These are phyloP conservation scores for Sinocyclocheilus rhinocerous DNA, from an alignment of 2,113 vertebrate species.

Conservation along the genomic window DNA sequence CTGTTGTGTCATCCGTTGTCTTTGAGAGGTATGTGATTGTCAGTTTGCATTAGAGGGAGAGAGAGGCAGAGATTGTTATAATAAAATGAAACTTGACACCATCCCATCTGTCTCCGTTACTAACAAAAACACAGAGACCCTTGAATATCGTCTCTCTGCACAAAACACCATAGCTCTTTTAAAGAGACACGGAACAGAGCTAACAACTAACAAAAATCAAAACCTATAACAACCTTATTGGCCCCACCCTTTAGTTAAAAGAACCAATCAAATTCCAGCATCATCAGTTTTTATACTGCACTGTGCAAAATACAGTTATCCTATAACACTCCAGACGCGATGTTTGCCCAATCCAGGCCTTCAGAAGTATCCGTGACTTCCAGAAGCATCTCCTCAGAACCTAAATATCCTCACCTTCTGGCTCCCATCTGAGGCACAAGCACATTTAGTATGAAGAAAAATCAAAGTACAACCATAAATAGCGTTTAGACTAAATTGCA, in stretches of 20 bases:
- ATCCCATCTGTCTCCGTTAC: slow-evolving; percentile 25
- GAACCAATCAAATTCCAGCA: not conserved
- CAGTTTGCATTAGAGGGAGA: slow-evolving; percentile 30
- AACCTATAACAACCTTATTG: not conserved
- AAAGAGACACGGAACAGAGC: not conserved
- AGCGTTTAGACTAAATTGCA: not conserved
- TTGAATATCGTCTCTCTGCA: slow-evolving; percentile 3
- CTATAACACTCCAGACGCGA: not conserved
- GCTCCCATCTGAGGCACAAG: not conserved
- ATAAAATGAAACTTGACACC: slow-evolving; percentile 36
- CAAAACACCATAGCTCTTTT: not conserved
- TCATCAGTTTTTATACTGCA: not conserved
- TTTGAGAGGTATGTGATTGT: slow-evolving; percentile 34
- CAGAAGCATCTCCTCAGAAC: not conserved
- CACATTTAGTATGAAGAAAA: not conserved
- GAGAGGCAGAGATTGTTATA: slow-evolving; percentile 12
- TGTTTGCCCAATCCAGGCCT: slow-evolving; percentile 20
- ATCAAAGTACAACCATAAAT: slow-evolving; percentile 16
- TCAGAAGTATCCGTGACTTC: slow-evolving; percentile 10
- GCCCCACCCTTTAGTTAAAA: not conserved
- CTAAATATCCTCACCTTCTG: not conserved
- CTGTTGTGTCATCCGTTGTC: slow-evolving; percentile 33
- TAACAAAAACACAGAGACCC: slow-evolving; percentile 24
- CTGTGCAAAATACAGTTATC: not conserved
- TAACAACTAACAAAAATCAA: not conserved